Evolutionary conservation across 2,113 vertebrate species (phyloP).

Genomic region (Motacilla alba): DNA sequence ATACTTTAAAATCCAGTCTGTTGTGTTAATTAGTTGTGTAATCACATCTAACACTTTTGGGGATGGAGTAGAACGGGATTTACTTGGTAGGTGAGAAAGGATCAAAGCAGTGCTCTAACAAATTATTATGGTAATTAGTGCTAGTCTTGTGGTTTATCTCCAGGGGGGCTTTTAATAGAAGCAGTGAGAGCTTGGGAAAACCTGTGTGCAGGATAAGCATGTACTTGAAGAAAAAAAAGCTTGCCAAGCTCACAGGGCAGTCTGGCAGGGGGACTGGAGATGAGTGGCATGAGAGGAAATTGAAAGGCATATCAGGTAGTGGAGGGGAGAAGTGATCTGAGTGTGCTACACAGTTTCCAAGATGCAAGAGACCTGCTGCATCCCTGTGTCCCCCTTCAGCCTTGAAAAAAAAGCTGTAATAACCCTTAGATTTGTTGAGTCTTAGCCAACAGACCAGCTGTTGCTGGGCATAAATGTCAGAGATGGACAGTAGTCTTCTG

Average conservation of each 20-base stretch:
- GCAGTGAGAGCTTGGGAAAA: slow-evolving; percentile 59
- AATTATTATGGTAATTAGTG: slow-evolving; percentile 72
- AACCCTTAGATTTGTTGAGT: not conserved
- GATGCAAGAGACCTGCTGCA: not conserved
- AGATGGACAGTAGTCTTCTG: not conserved
- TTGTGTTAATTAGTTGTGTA: slow-evolving; percentile 73
- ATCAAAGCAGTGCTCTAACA: slow-evolving; percentile 69
- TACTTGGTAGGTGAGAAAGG: slow-evolving; percentile 73
- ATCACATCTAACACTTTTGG: slow-evolving; percentile 65
- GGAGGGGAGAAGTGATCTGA: not conserved
- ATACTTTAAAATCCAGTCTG: slow-evolving; percentile 63
- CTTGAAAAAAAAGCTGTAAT: not conserved
- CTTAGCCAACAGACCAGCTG: not conserved
- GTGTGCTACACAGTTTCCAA: not conserved
- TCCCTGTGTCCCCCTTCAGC: not conserved
- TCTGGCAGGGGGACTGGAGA: not conserved
- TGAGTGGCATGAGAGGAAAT: not conserved
- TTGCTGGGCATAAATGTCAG: not conserved
- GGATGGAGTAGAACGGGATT: slow-evolving; percentile 50
- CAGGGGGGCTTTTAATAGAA: slow-evolving; percentile 53
- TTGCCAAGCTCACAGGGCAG: slow-evolving; percentile 4
- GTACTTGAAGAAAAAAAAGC: slow-evolving; percentile 35
- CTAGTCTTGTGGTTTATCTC: slow-evolving; percentile 59
- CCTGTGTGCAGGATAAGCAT: not conserved
- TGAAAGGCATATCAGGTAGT: not conserved